Base-by-base conservation (phyloP, 2,113 vertebrate genomes). In the Tyrannus savana region DNA sequence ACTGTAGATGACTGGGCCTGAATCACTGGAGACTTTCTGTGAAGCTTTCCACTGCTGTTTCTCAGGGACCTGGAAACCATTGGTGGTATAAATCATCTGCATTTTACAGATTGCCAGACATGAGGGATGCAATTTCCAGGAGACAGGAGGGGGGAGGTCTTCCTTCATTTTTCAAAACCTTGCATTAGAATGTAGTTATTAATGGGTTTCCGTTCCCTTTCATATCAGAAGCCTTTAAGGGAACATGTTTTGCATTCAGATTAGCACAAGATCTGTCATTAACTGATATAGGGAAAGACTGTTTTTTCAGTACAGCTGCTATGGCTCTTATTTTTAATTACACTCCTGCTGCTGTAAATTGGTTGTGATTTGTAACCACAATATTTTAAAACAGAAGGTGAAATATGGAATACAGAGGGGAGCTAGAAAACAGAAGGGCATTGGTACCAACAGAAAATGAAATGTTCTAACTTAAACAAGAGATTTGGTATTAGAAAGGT, bases 291-390 rank as follows among this genome's bases (percentile, higher is more conserved):
- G 55, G 55, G 76, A 96, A 96, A 90, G 90, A 83, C 60, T 94
- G 62, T 52, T 90, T 97, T 97, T 96, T 87, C 96, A 96, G 73
- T 93, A 93, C 90, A 97, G 94, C 84, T 97, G 95, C 89, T 91
- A 35, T 27, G 66, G 92, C 92, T 96, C 95, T 97, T 97, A 94
- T 96, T 98, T 98, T 97, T 97, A 98, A 98, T 98, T 98, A 96
- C 72, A 91, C 19, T 97, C 84, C 88, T 69, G 22, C 93, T 94
- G 63, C 53, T 93, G 49, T 90, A 87, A 92, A 96, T 93, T 92
- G 67, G 72, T 84, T 95, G 63, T 84, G 83, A 66, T 89, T 91
- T 96, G 77, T 89, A 93, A 81, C 42, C 60, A 92, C 63, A 93
- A 41, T 84, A 85, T 89, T 90, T 80, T 87, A 85, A 91, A 95